Conservation (phyloP, 2,888 invertebrate genomes). For the Neoascia interrupta region DNA sequence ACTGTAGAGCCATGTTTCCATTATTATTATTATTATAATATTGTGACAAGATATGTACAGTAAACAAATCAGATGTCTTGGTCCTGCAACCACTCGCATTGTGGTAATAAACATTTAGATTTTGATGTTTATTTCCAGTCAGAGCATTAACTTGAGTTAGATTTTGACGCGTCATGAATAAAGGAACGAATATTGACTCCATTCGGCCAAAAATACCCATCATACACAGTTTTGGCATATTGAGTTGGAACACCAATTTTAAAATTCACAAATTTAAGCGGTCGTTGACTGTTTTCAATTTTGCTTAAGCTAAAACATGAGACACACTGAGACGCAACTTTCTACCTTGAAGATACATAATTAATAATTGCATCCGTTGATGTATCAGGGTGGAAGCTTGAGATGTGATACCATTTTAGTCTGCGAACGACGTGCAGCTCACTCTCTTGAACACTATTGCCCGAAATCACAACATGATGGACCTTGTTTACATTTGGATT, state of each 20-base stretch:
- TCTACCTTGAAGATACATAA: neutral
- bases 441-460: neutral
- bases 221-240: neutral
- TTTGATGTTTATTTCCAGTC: neutral
- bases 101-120: conserved; percentile 4
- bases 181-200: conserved; percentile 8
- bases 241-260: conserved; percentile 16
- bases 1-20: neutral
- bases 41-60: neutral
- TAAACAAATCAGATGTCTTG: conserved; percentile 14
- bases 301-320: conserved; percentile 8
- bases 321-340: neutral
- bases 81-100: conserved; percentile 20
- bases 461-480: neutral
- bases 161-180: conserved; percentile 3
- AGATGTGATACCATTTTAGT: neutral
- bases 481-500: neutral
- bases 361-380: conserved; percentile 6
- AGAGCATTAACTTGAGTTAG: conserved; percentile 1
- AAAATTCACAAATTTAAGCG: conserved; percentile 26
- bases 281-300: neutral
- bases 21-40: conserved; percentile 6
- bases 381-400: conserved; percentile 2
- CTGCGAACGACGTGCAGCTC: conserved; percentile 2
- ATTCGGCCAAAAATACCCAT: conserved; percentile 4